These are phyloP conservation scores for Esperia sulphurella DNA, from an alignment of 2,888 invertebrate species.

Conservation along the genomic window DNA sequence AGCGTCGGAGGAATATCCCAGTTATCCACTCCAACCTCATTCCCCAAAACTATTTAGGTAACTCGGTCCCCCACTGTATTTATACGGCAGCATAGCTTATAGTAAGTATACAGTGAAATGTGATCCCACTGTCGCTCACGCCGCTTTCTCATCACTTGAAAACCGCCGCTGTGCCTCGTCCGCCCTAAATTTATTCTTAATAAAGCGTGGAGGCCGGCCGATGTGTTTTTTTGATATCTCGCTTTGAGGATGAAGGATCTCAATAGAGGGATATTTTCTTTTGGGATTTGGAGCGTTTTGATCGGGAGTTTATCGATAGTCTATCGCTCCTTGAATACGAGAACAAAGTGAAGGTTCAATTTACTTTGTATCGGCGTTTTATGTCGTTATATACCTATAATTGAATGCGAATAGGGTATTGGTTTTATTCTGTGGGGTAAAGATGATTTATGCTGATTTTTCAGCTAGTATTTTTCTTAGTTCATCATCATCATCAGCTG, in stretches of 20 bases:
- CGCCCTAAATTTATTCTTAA: conserved; percentile 77
- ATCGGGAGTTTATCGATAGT: conserved; percentile 12
- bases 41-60: too few relatives aligned
- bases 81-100: too few relatives aligned
- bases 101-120: too few relatives aligned
- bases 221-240: conserved; percentile 75
- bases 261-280: conserved; percentile 55
- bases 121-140: not conserved
- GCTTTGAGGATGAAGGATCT: conserved; percentile 57
- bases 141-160: conserved; percentile 16
- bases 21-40: too few relatives aligned
- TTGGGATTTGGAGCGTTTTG: conserved; percentile 28
- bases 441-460: too few relatives aligned
- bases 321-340: not conserved
- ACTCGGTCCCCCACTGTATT: too few relatives aligned
- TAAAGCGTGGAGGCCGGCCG: conserved; percentile 69
- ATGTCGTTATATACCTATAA: not conserved
- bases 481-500: too few relatives aligned
- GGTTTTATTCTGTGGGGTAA: too few relatives aligned
- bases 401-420: not conserved
- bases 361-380: not conserved
- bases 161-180: conserved; percentile 29
- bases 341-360: not conserved
- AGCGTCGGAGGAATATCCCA: too few relatives aligned
- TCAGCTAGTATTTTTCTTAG: too few relatives aligned